phyloP scores from a whole-genome alignment of 2,888 invertebrate genomes.

The Caenorhabditis sulstoni region DNA sequence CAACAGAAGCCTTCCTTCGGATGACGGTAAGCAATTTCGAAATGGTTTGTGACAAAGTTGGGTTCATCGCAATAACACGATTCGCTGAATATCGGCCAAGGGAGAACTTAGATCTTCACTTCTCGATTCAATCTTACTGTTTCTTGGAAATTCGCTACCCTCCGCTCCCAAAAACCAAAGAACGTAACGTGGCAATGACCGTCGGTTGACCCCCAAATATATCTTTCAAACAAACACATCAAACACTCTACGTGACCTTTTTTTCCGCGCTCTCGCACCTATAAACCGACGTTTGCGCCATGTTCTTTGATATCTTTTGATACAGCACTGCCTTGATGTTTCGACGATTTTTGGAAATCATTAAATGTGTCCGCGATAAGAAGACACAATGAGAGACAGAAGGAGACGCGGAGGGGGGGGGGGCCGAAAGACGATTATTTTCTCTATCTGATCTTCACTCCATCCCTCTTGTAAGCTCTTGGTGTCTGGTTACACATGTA shows the following conservation, averaged over 20 bases:
- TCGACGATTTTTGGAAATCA: slow-evolving; percentile 15
- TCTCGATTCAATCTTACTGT: too few relatives aligned
- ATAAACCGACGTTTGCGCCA: background rate
- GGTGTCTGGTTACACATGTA: slow-evolving; percentile 36
- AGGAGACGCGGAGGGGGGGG: background rate
- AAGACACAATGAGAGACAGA: background rate
- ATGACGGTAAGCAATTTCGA: slow-evolving; percentile 21
- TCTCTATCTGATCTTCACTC: slow-evolving; percentile 17
- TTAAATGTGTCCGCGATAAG: slow-evolving; percentile 6
- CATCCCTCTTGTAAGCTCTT: slow-evolving; percentile 1
- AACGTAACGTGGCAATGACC: background rate
- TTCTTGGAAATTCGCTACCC: too few relatives aligned
- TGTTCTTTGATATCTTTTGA: slow-evolving; percentile 24
- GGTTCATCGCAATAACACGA: slow-evolving; percentile 8
- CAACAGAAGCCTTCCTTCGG: slow-evolving; percentile 22
- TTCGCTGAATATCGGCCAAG: slow-evolving; percentile 4
- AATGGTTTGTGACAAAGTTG: background rate
- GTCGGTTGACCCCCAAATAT: slow-evolving; percentile 4
- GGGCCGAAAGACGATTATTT: background rate
- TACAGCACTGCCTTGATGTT: slow-evolving; percentile 9
- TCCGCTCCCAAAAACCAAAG: background rate
- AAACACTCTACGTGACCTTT: slow-evolving; percentile 19
- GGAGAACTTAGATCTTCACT: background rate
- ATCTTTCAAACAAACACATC: slow-evolving; percentile 8
- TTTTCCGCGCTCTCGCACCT: background rate